A percentile compares a stretch with the other conserved stretches of the same genome.
phyloP scores from a whole-genome alignment of 2,797 vertebrate genomes.

The Pterois miles region DNA sequence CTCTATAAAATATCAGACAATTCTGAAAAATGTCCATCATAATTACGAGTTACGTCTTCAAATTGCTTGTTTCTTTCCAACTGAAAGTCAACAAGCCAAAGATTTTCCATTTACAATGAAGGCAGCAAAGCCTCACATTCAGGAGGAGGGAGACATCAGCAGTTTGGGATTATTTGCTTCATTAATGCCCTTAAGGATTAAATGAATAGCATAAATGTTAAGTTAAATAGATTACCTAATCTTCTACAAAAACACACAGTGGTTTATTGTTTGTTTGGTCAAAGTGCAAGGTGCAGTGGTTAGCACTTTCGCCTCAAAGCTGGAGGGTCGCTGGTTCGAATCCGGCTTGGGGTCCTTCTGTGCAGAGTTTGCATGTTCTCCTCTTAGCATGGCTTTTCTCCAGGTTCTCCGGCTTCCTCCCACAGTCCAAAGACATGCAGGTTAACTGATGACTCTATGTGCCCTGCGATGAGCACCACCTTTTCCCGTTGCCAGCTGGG shows the following conservation, averaged over 20 bases:
- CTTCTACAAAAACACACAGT: neutral
- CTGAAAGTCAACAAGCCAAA: neutral
- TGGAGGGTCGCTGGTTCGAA: too few species aligned
- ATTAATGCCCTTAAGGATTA: neutral
- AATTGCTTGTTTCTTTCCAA: neutral
- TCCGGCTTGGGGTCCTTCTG: too few species aligned
- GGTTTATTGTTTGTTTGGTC: neutral
- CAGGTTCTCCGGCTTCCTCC: too few species aligned
- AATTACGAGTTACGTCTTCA: neutral
- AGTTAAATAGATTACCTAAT: neutral
- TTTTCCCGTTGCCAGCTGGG: too few species aligned
- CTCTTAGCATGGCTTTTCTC: too few species aligned
- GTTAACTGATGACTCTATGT: too few species aligned
- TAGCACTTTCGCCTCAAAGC: too few species aligned
- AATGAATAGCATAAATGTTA: neutral
- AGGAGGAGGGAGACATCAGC: neutral
- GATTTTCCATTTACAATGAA: neutral
- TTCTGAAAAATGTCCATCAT: neutral
- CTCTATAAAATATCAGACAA: constrained; percentile 7
- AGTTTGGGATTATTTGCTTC: neutral
- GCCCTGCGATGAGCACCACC: too few species aligned
- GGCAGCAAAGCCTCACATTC: neutral
- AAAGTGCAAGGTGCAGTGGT: too few species aligned
- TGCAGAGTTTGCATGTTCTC: too few species aligned
- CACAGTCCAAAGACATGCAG: too few species aligned